Evolutionary conservation across 2,113 vertebrate species (phyloP).

Genomic region (Thermophis baileyi): DNA sequence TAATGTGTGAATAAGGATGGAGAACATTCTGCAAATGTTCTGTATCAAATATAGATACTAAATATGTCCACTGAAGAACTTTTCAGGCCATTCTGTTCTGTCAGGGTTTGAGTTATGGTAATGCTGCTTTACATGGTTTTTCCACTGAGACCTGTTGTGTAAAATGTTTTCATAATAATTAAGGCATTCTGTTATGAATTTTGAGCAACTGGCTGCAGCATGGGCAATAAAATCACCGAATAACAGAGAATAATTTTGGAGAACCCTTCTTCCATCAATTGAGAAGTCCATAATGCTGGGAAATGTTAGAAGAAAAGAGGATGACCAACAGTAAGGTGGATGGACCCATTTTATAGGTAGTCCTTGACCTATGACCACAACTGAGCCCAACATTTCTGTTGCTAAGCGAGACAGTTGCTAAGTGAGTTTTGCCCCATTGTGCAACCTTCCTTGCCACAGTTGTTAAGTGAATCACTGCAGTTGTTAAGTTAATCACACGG

Average conservation of each 20-base stretch:
- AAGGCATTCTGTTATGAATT: slow-evolving; percentile 21
- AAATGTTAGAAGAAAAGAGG: neutral
- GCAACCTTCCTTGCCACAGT: neutral
- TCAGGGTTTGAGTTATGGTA: neutral
- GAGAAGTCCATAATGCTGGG: neutral
- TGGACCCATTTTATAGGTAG: neutral
- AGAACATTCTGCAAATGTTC: neutral
- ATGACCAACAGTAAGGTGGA: neutral
- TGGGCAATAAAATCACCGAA: slow-evolving; percentile 18
- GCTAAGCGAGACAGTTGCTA: neutral
- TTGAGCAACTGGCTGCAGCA: neutral
- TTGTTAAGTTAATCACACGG: too few species aligned
- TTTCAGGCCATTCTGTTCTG: neutral
- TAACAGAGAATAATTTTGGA: slow-evolving; percentile 16
- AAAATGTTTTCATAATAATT: slow-evolving; percentile 1
- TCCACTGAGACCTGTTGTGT: slow-evolving; percentile 28
- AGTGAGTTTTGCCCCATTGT: neutral
- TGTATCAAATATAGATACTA: neutral
- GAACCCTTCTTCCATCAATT: neutral
- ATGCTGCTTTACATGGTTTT: slow-evolving; percentile 29
- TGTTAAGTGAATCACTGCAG: neutral
- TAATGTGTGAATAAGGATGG: neutral
- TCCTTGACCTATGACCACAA: neutral
- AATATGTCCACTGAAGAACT: neutral
- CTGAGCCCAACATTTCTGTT: neutral